These are phyloP conservation scores for Numida meleagris DNA, from an alignment of 2,113 vertebrate species.

Conservation along the genomic window DNA sequence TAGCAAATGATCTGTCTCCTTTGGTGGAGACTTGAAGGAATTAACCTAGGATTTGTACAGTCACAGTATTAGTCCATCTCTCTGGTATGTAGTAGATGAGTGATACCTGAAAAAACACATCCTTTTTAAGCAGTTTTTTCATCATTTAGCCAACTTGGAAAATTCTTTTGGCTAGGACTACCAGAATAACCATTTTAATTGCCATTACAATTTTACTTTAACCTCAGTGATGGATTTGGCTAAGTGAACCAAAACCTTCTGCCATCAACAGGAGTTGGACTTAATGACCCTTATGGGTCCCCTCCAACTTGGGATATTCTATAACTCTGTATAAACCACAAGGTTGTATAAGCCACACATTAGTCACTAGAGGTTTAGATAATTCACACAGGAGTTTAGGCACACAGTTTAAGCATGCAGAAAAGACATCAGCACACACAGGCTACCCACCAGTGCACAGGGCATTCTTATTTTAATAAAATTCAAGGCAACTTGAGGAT, in stretches of 20 bases:
- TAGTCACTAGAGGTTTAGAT: background rate
- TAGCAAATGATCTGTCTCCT: fast-evolving
- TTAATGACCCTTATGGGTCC: too few relatives aligned
- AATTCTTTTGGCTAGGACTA: background rate
- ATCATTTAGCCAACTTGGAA: background rate
- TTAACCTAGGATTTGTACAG: background rate
- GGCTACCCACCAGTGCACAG: background rate
- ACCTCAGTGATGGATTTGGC: background rate
- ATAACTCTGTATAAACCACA: background rate
- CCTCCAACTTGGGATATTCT: too few relatives aligned
- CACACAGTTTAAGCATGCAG: background rate
- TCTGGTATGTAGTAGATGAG: background rate
- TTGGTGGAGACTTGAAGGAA: background rate
- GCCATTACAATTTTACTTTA: background rate
- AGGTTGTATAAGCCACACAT: too few relatives aligned
- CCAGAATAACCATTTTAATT: background rate
- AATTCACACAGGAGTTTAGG: fast-evolving
- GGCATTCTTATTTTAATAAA: background rate
- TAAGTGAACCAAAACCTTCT: background rate
- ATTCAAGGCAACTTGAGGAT: background rate
- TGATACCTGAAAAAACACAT: background rate
- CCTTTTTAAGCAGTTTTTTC: fast-evolving
- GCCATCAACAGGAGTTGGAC: background rate
- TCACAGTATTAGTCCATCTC: background rate
- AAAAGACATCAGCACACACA: background rate